These are phyloP conservation scores for Diaperis boleti DNA, from an alignment of 2,888 invertebrate genomes.

Conservation along the genomic window DNA sequence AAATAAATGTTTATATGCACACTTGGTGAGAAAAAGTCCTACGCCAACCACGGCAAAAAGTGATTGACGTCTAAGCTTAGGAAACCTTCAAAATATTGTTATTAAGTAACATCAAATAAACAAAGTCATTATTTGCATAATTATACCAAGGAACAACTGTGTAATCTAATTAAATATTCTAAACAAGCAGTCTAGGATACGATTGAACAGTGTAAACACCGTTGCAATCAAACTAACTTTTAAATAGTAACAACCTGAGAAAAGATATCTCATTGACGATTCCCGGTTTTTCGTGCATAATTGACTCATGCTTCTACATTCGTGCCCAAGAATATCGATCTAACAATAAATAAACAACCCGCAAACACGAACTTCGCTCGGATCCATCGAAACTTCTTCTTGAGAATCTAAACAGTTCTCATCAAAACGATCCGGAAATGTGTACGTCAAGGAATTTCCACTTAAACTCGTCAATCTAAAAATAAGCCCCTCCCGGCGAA, in stretches of 20 bases:
- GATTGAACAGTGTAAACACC: too few species aligned
- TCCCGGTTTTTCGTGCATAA: not conserved
- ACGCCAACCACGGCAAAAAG: too few species aligned
- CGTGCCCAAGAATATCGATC: not conserved
- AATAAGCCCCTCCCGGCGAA: not conserved
- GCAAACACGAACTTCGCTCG: not conserved
- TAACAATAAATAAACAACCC: not conserved
- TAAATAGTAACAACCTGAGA: too few species aligned
- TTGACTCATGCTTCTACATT: not conserved
- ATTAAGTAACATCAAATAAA: not conserved
- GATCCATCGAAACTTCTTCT: not conserved
- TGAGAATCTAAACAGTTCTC: conserved; percentile 1
- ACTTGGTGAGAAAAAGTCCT: not conserved
- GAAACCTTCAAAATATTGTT: not conserved
- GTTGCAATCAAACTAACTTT: too few species aligned
- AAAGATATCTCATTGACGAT: not conserved
- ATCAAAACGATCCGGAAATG: not conserved
- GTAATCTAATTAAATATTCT: too few species aligned
- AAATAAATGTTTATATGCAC: not conserved
- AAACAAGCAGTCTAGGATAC: too few species aligned
- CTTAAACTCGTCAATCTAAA: not conserved
- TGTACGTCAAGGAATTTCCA: not conserved
- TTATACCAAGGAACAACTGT: too few species aligned
- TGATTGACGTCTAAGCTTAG: too few species aligned
- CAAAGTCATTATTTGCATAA: too few species aligned